Evolutionary conservation across 1,140 invertebrate genomes (phyloP).

Genomic region (Drosophila mauritiana): DNA sequence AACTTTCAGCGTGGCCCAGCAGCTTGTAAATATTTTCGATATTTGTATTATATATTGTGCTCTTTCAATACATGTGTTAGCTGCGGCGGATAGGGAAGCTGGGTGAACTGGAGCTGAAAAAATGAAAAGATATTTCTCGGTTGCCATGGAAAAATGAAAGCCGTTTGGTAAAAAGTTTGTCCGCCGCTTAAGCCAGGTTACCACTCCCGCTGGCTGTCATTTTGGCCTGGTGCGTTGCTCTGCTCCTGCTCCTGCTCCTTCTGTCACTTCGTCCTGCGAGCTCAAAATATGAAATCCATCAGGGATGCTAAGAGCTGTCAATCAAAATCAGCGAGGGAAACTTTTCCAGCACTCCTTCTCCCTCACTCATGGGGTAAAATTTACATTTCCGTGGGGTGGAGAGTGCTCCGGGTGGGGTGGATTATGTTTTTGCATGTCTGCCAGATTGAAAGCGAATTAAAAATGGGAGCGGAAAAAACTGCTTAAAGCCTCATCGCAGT

Average conservation of each 20-base stretch:
- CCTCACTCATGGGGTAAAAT: slow-evolving; percentile 50
- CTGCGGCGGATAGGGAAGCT: not conserved
- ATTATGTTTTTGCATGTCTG: slow-evolving; percentile 73
- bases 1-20: slow-evolving; percentile 70
- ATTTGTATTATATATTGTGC: slow-evolving; percentile 40
- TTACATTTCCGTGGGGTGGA: slow-evolving; percentile 67
- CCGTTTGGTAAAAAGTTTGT: slow-evolving; percentile 74
- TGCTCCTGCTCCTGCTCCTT: slow-evolving; percentile 21
- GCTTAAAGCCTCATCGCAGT: slow-evolving; percentile 54
- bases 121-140: slow-evolving; percentile 59
- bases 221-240: slow-evolving; percentile 65
- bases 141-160: slow-evolving; percentile 79
- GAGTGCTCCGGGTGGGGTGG: slow-evolving; percentile 44
- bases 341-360: slow-evolving; percentile 52
- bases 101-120: slow-evolving; percentile 20
- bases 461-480: slow-evolving; percentile 63
- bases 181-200: slow-evolving; percentile 65
- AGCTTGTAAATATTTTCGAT: slow-evolving; percentile 34
- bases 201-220: slow-evolving; percentile 59
- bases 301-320: slow-evolving; percentile 84
- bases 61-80: slow-evolving; percentile 54
- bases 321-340: slow-evolving; percentile 84
- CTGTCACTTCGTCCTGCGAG: slow-evolving; percentile 37
- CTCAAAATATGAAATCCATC: slow-evolving; percentile 84
- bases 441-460: slow-evolving; percentile 82